A percentile compares a stretch with the other conserved stretches of the same genome.
Evolutionary conservation across 64 coral and sea anemone species (phyloP).

Genomic region (Montipora capricornis): DNA sequence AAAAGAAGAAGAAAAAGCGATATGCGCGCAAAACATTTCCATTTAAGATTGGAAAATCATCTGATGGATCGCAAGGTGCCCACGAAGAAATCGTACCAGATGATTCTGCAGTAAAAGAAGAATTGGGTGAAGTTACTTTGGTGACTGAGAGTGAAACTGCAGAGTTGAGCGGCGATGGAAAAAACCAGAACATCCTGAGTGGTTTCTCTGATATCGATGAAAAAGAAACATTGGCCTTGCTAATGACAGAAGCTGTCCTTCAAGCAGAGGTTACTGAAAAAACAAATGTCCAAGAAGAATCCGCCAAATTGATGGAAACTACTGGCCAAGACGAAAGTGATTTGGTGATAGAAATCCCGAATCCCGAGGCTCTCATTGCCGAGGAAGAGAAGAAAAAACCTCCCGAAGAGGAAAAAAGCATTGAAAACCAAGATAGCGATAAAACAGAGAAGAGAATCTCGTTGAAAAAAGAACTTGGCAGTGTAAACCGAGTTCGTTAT

Average conservation of each 20-base stretch:
- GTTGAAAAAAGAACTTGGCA: background rate
- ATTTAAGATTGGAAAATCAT: background rate
- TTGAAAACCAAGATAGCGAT: no score
- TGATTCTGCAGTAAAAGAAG: background rate
- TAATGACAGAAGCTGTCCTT: background rate
- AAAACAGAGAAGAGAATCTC: background rate
- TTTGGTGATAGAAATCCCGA: background rate
- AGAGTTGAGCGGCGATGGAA: background rate
- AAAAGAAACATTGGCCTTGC: background rate
- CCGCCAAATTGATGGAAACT: background rate
- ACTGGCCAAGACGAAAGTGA: background rate
- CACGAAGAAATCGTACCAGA: background rate
- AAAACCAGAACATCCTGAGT: background rate
- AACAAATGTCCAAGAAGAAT: background rate
- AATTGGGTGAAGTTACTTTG: background rate
- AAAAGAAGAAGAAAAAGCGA: background rate
- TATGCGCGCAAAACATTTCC: background rate
- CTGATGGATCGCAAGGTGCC: background rate
- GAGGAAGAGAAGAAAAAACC: background rate
- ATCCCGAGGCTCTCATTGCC: background rate
- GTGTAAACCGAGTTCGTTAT: background rate
- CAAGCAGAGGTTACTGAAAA: background rate
- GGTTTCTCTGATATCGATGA: background rate
- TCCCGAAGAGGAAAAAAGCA: background rate
- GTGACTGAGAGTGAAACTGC: background rate